phyloP scores from a whole-genome alignment of 1,140 invertebrate species.

The Brachionus rubens region DNA sequence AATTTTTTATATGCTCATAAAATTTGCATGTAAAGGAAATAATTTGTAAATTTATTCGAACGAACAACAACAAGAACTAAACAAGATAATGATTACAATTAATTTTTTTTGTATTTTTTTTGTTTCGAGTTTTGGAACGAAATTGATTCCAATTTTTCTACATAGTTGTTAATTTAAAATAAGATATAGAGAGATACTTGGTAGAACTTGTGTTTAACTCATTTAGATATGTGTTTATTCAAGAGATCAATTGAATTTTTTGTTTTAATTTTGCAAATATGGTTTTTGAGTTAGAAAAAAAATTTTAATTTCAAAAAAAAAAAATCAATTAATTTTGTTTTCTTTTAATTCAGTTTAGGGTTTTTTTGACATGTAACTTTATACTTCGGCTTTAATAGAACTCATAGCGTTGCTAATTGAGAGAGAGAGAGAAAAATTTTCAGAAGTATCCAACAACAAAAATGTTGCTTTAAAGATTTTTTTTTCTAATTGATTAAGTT shows the following conservation, averaged over 20 bases:
- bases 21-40: constrained; percentile 4
- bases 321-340: constrained; percentile 5
- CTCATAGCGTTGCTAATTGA: neutral
- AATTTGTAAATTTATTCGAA: constrained; percentile 36
- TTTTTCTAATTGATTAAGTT: too few species aligned
- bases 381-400: neutral
- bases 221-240: constrained; percentile 1
- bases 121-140: constrained; percentile 13
- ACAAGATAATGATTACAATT: too few species aligned
- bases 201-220: neutral
- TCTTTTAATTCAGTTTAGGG: neutral
- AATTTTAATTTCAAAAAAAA: constrained; percentile 19
- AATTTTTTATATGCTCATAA: neutral
- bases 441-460: too few species aligned
- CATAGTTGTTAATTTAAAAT: neutral
- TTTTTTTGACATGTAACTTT: constrained; percentile 31
- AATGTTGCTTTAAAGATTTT: too few species aligned
- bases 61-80: too few species aligned
- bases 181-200: neutral
- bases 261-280: neutral
- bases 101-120: neutral
- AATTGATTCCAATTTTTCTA: constrained; percentile 13
- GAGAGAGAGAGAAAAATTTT: neutral
- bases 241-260: constrained; percentile 32
- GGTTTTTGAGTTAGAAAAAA: constrained; percentile 8